These are phyloP conservation scores for Limnephilus rhombicus DNA, from an alignment of 2,888 invertebrate genomes.

Conservation along the genomic window DNA sequence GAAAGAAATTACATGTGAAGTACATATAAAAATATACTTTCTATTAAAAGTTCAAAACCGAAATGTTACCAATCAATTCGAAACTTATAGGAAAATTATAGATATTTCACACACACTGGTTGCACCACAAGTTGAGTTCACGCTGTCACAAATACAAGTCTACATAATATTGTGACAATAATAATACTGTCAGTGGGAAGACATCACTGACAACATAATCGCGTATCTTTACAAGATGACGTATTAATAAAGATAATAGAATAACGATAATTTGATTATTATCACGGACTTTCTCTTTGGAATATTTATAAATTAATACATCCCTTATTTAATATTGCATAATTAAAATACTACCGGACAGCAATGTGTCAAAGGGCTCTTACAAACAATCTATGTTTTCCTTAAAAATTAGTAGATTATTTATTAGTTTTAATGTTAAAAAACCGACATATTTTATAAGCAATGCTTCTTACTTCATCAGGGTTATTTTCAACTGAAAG, in stretches of 20 bases:
- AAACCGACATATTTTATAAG: too few relatives aligned
- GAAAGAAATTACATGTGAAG: too few relatives aligned
- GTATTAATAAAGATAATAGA: neutral
- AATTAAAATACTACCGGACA: too few relatives aligned
- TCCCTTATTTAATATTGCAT: too few relatives aligned
- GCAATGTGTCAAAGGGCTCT: too few relatives aligned
- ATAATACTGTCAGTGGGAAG: neutral
- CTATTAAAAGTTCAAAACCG: too few relatives aligned
- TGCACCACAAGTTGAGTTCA: neutral
- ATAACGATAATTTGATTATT: neutral
- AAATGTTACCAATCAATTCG: neutral
- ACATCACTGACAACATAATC: neutral
- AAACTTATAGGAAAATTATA: neutral
- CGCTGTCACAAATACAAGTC: neutral
- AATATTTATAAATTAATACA: neutral
- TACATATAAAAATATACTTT: too few relatives aligned
- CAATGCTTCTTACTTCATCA: too few relatives aligned
- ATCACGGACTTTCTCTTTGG: neutral
- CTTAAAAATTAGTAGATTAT: too few relatives aligned
- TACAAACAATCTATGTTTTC: too few relatives aligned
- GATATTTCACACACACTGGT: neutral
- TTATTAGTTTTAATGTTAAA: too few relatives aligned
- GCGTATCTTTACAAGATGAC: neutral
- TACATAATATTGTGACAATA: neutral
- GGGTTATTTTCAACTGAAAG: too few relatives aligned